Conservation (phyloP, 1,140 invertebrate species). For the Macrotrachela quadricornifera region DNA sequence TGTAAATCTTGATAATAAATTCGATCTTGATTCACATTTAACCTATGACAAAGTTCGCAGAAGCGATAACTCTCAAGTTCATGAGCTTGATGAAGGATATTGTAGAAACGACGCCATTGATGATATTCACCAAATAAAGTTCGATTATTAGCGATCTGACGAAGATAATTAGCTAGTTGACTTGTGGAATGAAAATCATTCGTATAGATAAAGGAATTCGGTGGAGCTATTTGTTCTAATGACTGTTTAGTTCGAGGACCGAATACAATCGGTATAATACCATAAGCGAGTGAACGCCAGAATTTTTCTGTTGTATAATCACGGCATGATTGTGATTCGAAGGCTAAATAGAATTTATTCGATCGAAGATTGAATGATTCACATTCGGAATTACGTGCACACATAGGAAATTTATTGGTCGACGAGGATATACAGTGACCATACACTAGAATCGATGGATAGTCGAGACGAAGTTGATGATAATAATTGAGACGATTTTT, state of each 20-base stretch:
- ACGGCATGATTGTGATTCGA: constrained; percentile 4
- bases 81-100: neutral
- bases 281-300: neutral
- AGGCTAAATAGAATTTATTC: constrained; percentile 8
- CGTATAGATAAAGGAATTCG: constrained; percentile 2
- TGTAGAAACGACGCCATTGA: neutral
- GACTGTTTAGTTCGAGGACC: neutral
- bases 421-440: too few species aligned
- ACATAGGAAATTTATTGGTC: neutral
- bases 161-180: neutral
- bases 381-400: neutral
- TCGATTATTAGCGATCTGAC: neutral
- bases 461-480: too few species aligned
- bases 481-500: too few species aligned
- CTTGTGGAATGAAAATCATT: neutral
- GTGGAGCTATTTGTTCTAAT: neutral
- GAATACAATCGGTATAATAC: constrained; percentile 3
- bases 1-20: neutral
- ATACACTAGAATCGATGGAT: too few species aligned
- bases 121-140: neutral
- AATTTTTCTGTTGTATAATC: constrained; percentile 8
- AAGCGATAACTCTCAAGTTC: neutral
- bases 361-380: neutral
- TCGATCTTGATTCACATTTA: neutral
- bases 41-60: constrained; percentile 1